These are phyloP conservation scores for Hermaeophaga mercurialis DNA, from an alignment of 2,888 invertebrate genomes.

Conservation along the genomic window DNA sequence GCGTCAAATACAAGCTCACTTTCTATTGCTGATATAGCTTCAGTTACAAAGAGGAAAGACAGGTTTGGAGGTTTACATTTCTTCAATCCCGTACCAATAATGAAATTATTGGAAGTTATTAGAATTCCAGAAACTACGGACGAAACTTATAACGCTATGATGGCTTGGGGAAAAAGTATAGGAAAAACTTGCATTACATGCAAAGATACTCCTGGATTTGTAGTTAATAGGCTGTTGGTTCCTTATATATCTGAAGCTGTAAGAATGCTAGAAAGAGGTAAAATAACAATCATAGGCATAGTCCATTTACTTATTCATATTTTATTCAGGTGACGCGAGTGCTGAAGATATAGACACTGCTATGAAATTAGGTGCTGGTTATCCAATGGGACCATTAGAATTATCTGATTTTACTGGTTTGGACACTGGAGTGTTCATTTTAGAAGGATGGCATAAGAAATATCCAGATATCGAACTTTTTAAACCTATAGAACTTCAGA, in stretches of 20 bases:
- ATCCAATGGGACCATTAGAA: constrained; percentile 92
- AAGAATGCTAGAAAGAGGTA: constrained; percentile 77
- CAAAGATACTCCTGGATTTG: constrained; percentile 92
- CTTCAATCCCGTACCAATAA: constrained; percentile 90
- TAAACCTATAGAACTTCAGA: constrained; percentile 65
- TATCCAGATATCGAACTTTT: constrained; percentile 72
- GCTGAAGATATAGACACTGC: constrained; percentile 83
- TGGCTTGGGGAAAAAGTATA: constrained; percentile 80
- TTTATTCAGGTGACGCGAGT: constrained; percentile 67
- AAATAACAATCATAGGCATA: not conserved
- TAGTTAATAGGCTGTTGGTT: constrained; percentile 85
- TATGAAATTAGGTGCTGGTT: constrained; percentile 89
- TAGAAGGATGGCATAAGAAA: constrained; percentile 78
- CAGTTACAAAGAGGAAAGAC: constrained; percentile 71
- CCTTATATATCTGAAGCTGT: constrained; percentile 85
- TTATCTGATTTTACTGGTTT: constrained; percentile 82
- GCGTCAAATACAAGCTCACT: constrained; percentile 91
- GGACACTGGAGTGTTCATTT: constrained; percentile 77
- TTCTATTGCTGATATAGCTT: constrained; percentile 80
- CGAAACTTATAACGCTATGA: constrained; percentile 72
- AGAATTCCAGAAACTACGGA: constrained; percentile 77
- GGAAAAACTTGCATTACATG: constrained; percentile 87
- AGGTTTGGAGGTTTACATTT: constrained; percentile 77
- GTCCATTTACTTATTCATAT: no score
- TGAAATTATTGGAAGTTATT: constrained; percentile 86